Conservation (phyloP, 2,888 invertebrate species). For the Spisula subtruncata region DNA sequence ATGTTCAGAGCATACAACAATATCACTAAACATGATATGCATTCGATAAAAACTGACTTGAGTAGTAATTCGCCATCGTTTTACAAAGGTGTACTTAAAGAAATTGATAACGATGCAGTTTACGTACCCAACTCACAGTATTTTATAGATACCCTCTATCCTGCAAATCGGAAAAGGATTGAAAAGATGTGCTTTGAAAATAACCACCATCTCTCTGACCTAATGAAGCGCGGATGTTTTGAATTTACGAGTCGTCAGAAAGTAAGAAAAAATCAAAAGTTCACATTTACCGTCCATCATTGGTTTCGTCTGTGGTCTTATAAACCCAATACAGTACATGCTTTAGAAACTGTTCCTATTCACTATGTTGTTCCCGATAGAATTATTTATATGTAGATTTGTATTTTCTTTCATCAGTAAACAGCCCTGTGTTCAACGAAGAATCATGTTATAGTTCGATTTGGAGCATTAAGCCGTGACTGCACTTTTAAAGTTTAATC, state of each 20-base stretch:
- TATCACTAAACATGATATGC: neutral
- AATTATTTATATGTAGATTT: too few species aligned
- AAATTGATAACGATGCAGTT: conserved; percentile 50
- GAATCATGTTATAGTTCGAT: too few species aligned
- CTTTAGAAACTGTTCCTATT: too few species aligned
- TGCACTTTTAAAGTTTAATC: too few species aligned
- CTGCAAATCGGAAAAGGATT: neutral
- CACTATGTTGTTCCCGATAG: too few species aligned
- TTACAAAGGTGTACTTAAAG: conserved; percentile 47
- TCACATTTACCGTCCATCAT: too few species aligned
- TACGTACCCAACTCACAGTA: conserved; percentile 63
- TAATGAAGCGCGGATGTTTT: conserved; percentile 1
- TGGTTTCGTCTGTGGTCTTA: too few species aligned
- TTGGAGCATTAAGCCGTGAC: too few species aligned
- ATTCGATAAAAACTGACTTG: neutral
- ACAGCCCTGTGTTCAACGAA: too few species aligned
- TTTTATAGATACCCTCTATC: conserved; percentile 33
- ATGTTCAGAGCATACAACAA: conserved; percentile 41
- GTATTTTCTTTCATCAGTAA: too few species aligned
- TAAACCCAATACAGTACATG: too few species aligned
- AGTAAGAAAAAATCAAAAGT: conserved; percentile 23
- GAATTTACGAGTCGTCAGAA: conserved; percentile 25
- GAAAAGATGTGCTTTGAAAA: neutral
- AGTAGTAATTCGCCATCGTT: conserved; percentile 54
- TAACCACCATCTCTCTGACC: neutral